Percentiles rank a stretch among this genome's conserved stretches.
These are phyloP conservation scores for Myioborus miniatus DNA, from an alignment of 2,797 vertebrate genomes.

Conservation along the genomic window DNA sequence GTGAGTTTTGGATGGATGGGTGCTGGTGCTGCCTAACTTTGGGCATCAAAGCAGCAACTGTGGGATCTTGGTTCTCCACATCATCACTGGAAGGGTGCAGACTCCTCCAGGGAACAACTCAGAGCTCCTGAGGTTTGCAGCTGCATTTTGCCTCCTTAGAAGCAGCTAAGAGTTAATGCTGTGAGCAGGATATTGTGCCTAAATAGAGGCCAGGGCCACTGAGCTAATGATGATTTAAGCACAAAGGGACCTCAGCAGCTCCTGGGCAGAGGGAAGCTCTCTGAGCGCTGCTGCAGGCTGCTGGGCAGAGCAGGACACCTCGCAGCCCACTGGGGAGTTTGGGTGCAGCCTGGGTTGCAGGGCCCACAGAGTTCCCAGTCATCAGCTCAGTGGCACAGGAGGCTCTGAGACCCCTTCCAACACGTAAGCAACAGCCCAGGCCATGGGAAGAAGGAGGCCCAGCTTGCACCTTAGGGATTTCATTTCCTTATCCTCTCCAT, in stretches of 20 bases:
- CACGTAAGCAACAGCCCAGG: conserved; percentile 46
- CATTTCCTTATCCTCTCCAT: conserved; percentile 60
- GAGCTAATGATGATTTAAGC: not conserved
- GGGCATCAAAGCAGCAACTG: not conserved
- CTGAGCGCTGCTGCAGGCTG: not conserved
- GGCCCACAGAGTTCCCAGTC: conserved; percentile 1
- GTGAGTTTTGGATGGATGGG: not conserved
- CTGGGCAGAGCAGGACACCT: not conserved
- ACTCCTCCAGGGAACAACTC: not conserved
- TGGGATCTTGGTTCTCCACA: not conserved
- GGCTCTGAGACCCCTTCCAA: conserved; percentile 15
- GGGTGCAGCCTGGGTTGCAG: not conserved
- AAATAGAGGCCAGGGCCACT: not conserved
- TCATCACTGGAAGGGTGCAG: not conserved
- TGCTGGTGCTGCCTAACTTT: not conserved
- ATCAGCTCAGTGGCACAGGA: not conserved
- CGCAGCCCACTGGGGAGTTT: rapidly evolving
- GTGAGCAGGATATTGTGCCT: not conserved
- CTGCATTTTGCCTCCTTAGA: not conserved
- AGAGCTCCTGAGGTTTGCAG: not conserved
- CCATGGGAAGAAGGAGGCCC: conserved; percentile 64
- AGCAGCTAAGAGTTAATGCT: not conserved
- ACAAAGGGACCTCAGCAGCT: rapidly evolving
- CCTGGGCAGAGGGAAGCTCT: not conserved
- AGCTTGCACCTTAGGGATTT: conserved; percentile 64